phyloP scores from a whole-genome alignment of 1,140 invertebrate genomes.

The Hirudo medicinalis region DNA sequence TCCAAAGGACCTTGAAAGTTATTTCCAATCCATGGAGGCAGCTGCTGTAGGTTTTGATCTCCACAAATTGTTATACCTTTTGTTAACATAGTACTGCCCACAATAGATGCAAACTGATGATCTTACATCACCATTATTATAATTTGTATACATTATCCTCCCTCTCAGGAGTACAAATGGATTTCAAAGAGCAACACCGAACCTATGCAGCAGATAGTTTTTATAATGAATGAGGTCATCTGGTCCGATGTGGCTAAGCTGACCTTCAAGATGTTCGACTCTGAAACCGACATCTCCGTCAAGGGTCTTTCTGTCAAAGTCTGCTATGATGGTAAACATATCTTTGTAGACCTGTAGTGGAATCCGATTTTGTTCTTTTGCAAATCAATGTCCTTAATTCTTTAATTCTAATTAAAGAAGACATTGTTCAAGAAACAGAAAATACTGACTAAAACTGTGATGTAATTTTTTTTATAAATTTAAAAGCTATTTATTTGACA shows the following conservation, averaged over 20 bases:
- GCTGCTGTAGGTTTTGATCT: too few species aligned
- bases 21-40: background rate
- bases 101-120: too few species aligned
- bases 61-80: too few species aligned
- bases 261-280: background rate
- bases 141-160: background rate
- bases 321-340: background rate
- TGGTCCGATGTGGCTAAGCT: background rate
- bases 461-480: too few species aligned
- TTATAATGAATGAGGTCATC: slow-evolving; percentile 5
- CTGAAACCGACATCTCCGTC: background rate
- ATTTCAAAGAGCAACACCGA: background rate
- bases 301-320: background rate
- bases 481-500: too few species aligned
- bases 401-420: too few species aligned
- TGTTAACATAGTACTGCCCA: too few species aligned
- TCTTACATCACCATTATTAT: background rate
- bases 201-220: background rate
- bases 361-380: background rate
- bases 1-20: background rate
- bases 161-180: slow-evolving; percentile 3
- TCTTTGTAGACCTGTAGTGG: background rate
- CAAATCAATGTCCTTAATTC: too few species aligned
- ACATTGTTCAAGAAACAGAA: too few species aligned
- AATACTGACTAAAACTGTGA: too few species aligned